Evolutionary conservation across 2,113 vertebrate species (phyloP), one percentile per base, ranked within the genome.

Genomic region (Lagopus muta): DNA sequence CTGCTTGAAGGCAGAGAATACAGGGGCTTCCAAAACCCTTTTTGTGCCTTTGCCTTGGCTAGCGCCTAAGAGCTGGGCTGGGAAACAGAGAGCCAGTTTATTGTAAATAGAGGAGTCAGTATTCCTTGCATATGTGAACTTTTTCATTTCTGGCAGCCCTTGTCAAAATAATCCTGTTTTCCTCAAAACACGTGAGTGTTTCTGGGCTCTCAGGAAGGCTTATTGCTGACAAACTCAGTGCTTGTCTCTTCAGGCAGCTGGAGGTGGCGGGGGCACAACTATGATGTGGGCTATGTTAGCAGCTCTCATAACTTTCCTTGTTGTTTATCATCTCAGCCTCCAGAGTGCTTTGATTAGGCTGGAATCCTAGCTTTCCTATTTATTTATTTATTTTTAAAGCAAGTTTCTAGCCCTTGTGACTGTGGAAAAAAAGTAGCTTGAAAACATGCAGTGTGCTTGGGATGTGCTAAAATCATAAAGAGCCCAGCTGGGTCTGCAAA

Each of bases 81-180:
- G 84, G 55, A 95, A 76, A 79, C 0, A 13, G 62, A 0, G 4
- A 58, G 70, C 52, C 2, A 4, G 10, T 69, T 95, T 88, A 19
- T 76, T 94, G 76, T 82, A 79, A 93, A 65, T 88, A 90, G 52
- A 86, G 83, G 54, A 89, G 70, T 88, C 90, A 93, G 82, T 72
- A 73, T 88, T 90, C 61, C 69, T 92, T 0, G 2, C 6, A 1
- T 86, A 77, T 91, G 75, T 72, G 88, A 96, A 90, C 48, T 28
- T 95, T 88, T 86, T 32, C 57, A 73, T 77, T 97, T 82, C 57
- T 96, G 93, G 82, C 86, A 95, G 58, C 58, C 58, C 82, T 66
- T 91, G 58, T 91, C 82, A 92, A 95, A 95, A 95, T 84, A 94
- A 95, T 84, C 54, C 66, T 50, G 52, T 93, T 91, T 92, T 92